phyloP scores from a whole-genome alignment of 1,140 invertebrate genomes.

The Bombus cullumanus region DNA sequence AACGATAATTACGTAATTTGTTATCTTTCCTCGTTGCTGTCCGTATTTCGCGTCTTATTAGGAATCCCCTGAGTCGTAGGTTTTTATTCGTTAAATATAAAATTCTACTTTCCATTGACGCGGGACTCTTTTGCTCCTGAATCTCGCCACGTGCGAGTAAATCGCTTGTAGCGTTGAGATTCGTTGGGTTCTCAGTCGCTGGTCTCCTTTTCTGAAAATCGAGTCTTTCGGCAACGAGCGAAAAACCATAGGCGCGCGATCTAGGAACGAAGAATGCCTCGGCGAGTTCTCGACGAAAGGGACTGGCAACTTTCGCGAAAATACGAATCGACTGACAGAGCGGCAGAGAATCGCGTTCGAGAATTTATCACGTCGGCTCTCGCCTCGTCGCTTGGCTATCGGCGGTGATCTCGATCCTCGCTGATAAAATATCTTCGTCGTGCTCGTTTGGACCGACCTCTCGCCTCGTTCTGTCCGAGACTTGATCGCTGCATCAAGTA shows the following conservation, averaged over 20 bases:
- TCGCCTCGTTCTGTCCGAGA: constrained; percentile 41
- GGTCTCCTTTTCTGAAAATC: rapidly evolving
- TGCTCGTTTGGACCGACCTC: constrained; percentile 20
- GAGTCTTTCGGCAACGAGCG: background rate
- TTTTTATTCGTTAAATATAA: too few species aligned
- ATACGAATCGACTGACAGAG: background rate
- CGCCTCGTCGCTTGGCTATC: constrained; percentile 29
- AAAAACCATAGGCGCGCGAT: background rate
- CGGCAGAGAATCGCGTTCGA: background rate
- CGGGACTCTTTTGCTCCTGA: rapidly evolving
- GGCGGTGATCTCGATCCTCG: constrained; percentile 42
- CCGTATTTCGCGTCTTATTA: too few species aligned
- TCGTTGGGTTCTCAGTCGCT: too few species aligned
- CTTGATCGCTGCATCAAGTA: constrained; percentile 49
- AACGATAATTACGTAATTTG: too few species aligned
- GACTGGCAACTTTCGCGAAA: constrained; percentile 16
- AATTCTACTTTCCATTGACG: too few species aligned
- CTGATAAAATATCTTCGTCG: constrained; percentile 45
- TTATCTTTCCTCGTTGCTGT: too few species aligned
- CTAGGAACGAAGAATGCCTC: background rate
- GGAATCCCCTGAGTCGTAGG: rapidly evolving
- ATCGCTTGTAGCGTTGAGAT: rapidly evolving
- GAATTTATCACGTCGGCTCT: constrained; percentile 31
- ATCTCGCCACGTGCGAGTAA: too few species aligned
- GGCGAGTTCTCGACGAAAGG: background rate